phyloP scores from a whole-genome alignment of 2,113 vertebrate species.

The Protobothrops flavoviridis region DNA sequence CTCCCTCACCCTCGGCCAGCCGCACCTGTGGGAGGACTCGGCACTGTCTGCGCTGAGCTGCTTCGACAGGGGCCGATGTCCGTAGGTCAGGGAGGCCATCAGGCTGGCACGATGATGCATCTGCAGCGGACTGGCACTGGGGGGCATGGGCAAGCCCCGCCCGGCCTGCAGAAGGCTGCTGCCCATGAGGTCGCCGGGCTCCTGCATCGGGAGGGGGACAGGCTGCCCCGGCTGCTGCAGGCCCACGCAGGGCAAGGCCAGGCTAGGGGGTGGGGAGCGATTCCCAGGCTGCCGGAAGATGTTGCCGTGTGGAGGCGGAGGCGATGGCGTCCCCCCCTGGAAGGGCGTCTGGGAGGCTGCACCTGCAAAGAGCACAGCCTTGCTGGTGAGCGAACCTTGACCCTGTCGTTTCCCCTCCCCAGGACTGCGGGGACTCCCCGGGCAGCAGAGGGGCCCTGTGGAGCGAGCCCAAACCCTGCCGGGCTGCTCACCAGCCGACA shows the following conservation, averaged over 20 bases:
- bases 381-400: accelerated
- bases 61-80: constrained; percentile 92
- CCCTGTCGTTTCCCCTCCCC: neutral
- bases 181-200: constrained; percentile 80
- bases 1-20: accelerated
- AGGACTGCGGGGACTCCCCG: neutral
- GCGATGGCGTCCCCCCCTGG: constrained; percentile 67
- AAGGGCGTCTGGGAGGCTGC: constrained; percentile 84
- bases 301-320: constrained; percentile 68
- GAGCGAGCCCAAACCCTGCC: neutral
- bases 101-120: constrained; percentile 82
- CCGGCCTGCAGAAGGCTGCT: constrained; percentile 58
- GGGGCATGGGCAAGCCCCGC: constrained; percentile 46
- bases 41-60: constrained; percentile 97
- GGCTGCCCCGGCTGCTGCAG: constrained; percentile 85
- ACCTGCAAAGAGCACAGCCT: constrained; percentile 62
- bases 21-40: constrained; percentile 90
- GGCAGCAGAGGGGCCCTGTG: neutral
- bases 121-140: constrained; percentile 71
- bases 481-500: accelerated
- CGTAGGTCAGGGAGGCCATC: constrained; percentile 81
- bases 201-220: constrained; percentile 95
- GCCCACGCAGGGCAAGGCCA: constrained; percentile 80
- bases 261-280: constrained; percentile 82
- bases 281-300: constrained; percentile 85